Conservation (phyloP, 2,888 invertebrate genomes). For the Sarcophaga rosellei region DNA sequence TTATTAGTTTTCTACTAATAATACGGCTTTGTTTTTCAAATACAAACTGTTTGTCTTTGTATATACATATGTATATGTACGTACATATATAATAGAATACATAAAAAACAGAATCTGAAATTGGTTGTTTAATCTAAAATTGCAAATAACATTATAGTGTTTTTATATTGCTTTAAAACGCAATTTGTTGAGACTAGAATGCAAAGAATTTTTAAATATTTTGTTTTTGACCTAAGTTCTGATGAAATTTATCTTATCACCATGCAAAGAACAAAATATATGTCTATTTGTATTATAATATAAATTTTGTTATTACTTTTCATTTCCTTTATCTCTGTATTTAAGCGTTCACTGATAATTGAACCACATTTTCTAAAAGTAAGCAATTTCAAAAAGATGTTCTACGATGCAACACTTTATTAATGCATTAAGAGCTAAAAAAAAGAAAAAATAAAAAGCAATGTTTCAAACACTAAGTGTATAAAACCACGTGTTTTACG, state of each 20-base stretch:
- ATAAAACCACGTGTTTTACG: no score
- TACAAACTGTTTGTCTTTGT: no score
- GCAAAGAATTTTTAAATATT: background rate
- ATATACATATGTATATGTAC: no score
- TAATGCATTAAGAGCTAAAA: background rate
- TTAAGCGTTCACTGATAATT: conserved; percentile 41
- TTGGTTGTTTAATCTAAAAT: no score
- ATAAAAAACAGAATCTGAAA: no score
- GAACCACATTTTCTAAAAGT: conserved; percentile 4
- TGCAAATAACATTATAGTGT: no score
- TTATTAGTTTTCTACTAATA: no score
- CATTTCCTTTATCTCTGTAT: conserved; percentile 17
- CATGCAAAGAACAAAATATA: conserved; percentile 4
- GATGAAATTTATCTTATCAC: conserved; percentile 52
- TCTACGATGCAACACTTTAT: background rate
- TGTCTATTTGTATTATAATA: background rate
- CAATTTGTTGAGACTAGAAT: conserved; percentile 15
- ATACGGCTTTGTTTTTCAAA: no score
- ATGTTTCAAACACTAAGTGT: no score
- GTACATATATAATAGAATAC: no score
- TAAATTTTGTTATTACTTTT: conserved; percentile 25
- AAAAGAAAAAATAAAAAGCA: no score
- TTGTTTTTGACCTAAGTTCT: conserved; percentile 16
- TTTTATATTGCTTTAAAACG: conserved; percentile 10
- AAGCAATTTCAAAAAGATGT: background rate